These are phyloP conservation scores for Acanthurus lineatus DNA, from an alignment of 2,797 vertebrate genomes.

Conservation along the genomic window DNA sequence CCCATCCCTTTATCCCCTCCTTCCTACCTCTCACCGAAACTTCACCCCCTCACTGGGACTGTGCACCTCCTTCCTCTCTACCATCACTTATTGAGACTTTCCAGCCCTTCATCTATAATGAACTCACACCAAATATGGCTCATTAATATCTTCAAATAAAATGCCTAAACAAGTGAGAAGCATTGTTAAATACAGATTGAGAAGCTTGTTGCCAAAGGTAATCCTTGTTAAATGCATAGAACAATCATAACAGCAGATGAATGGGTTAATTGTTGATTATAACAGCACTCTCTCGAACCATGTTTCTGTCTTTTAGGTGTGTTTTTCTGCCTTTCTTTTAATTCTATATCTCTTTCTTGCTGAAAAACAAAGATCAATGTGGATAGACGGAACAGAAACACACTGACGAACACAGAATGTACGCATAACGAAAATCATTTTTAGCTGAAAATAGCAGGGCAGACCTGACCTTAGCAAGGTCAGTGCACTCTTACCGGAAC, in stretches of 20 bases:
- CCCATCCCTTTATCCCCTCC: slow-evolving; percentile 6
- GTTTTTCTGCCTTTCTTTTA: slow-evolving; percentile 18
- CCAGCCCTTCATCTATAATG: neutral
- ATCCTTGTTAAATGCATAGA: slow-evolving; percentile 33
- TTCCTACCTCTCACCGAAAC: slow-evolving; percentile 43
- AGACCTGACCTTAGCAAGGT: slow-evolving; percentile 62
- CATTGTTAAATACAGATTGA: slow-evolving; percentile 24
- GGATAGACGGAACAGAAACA: neutral
- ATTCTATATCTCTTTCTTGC: slow-evolving; percentile 13
- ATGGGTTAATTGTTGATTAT: slow-evolving; percentile 25
- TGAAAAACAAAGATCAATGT: slow-evolving; percentile 21
- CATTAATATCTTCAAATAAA: neutral
- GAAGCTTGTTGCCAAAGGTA: slow-evolving; percentile 15
- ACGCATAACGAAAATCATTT: slow-evolving; percentile 42
- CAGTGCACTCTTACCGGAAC: slow-evolving; percentile 44
- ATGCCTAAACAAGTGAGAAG: slow-evolving; percentile 2
- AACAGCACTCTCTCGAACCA: slow-evolving; percentile 8
- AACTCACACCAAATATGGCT: slow-evolving; percentile 3
- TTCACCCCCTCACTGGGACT: slow-evolving; percentile 46
- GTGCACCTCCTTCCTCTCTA: slow-evolving; percentile 15
- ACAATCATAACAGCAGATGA: slow-evolving; percentile 18
- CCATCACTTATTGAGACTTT: slow-evolving; percentile 4
- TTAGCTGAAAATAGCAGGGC: slow-evolving; percentile 46
- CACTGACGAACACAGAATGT: slow-evolving; percentile 3
- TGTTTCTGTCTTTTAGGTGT: slow-evolving; percentile 25